Percentiles rank a stretch among this genome's conserved stretches.
phyloP scores from a whole-genome alignment of 2,113 vertebrate species.

The Corythaixoides concolor region DNA sequence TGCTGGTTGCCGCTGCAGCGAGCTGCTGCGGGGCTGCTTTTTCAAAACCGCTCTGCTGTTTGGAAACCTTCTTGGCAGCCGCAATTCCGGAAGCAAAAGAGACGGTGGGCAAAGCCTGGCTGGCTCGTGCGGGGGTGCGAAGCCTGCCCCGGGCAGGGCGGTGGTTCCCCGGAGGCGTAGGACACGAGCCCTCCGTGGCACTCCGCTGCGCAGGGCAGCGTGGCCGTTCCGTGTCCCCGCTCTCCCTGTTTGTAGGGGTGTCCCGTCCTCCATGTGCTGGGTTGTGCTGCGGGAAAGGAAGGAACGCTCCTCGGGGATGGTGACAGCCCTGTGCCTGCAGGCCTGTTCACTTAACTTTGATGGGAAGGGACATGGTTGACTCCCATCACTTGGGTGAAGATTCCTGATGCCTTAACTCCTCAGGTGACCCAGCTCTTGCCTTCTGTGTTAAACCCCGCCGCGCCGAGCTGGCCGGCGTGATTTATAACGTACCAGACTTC shows the following conservation, averaged over 20 bases:
- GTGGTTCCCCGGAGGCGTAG: rapidly evolving
- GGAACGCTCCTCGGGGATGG: background rate
- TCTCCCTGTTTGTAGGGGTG: background rate
- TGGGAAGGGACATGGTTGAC: background rate
- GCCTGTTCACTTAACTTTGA: background rate
- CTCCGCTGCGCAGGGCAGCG: rapidly evolving
- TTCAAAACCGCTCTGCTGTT: background rate
- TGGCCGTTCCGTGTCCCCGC: background rate
- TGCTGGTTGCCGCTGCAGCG: background rate
- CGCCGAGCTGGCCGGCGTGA: background rate
- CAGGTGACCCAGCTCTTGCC: background rate
- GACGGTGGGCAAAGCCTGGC: background rate
- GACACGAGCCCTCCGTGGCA: rapidly evolving
- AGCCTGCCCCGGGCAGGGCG: rapidly evolving
- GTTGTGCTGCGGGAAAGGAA: background rate
- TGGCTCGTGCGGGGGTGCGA: background rate
- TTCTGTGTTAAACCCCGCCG: background rate
- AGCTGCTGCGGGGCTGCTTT: background rate
- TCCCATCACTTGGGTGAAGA: background rate
- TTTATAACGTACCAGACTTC: background rate
- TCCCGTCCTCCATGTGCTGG: rapidly evolving
- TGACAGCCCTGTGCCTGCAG: background rate
- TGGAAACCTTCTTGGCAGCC: background rate
- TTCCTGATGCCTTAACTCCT: background rate
- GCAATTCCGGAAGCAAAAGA: background rate